Evolutionary conservation across 2,797 vertebrate species (phyloP).

Genomic region (Peromyscus attwateri): DNA sequence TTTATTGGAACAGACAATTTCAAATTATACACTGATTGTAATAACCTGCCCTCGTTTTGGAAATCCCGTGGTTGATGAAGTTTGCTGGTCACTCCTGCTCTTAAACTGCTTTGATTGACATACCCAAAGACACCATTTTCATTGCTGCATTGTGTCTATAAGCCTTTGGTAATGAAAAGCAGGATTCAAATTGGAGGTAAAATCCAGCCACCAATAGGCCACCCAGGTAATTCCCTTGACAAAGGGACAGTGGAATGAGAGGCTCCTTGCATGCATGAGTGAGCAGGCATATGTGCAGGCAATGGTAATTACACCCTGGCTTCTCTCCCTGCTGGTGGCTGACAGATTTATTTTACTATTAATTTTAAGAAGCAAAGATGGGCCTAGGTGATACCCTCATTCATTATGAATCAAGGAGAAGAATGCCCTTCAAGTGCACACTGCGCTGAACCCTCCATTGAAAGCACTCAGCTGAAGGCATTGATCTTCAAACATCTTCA

Average conservation of each 20-base stretch:
- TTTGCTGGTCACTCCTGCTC: neutral
- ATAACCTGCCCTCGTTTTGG: neutral
- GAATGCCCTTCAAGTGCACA: neutral
- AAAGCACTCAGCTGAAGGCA: neutral
- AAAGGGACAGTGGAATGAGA: neutral
- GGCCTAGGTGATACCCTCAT: neutral
- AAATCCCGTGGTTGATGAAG: neutral
- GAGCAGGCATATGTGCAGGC: neutral
- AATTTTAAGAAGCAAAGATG: neutral
- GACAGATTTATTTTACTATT: slow-evolving; percentile 26
- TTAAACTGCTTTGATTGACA: neutral
- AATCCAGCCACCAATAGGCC: neutral
- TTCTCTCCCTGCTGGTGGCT: neutral
- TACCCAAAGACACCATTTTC: neutral
- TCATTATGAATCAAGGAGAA: neutral
- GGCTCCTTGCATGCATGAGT: neutral
- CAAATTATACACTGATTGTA: neutral
- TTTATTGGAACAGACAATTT: neutral
- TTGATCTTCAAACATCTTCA: neutral
- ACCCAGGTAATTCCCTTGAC: neutral
- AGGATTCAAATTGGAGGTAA: slow-evolving; percentile 46
- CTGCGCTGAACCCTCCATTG: neutral
- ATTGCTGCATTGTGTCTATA: neutral
- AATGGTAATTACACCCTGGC: neutral
- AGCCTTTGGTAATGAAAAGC: slow-evolving; percentile 1